Evolutionary conservation across 2,113 vertebrate species (phyloP), one percentile per base, ranked within the genome.

Genomic region (Dasyornis broadbenti): DNA sequence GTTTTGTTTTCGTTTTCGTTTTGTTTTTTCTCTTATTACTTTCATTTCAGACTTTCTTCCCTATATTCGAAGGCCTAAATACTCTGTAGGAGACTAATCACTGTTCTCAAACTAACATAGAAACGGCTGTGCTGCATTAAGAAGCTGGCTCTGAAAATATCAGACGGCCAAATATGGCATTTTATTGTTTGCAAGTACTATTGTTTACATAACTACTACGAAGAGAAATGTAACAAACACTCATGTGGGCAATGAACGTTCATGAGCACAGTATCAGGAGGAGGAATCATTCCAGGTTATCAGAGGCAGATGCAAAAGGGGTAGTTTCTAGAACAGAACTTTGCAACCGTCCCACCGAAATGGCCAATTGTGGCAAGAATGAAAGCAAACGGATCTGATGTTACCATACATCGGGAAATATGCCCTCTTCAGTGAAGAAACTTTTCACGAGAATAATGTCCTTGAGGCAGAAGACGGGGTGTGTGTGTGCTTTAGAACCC

Each of bases 161-260:
- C 22, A 7, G 31, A 22, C 3, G 19, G 20, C 6, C 12, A 13
- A 11, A 28, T 24, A 22, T 0, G 19, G 28, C 11, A 2, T 23
- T 76, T 20, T 35, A 37, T 45, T 22, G 52, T 63, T 91, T 85
- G 13, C 13, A 56, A 73, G 6, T 15, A n/a, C n/a, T n/a, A n/a
- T n/a, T n/a, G n/a, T n/a, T n/a, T n/a, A n/a, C n/a, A 6, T 66
- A 82, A 63, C 16, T 80, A 20, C 16, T 35, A 24, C 15, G 35
- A n/a, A 42, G 68, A 80, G 8, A 57, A 80, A 52, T 13, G 26
- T 11, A 60, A 73, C 23, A 40, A 0, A 0, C 2, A 2, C n/a
- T 83, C 13, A 2, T 26, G 22, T 9, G 39, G 26, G 17, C 30
- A 56, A 63, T 16, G 4, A 15, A 73, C 35, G 35, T 16, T 66